These are phyloP conservation scores for Mesocentrotus franciscanus DNA, from an alignment of 53 echinoderm and acorn worm genomes.

Conservation along the genomic window DNA sequence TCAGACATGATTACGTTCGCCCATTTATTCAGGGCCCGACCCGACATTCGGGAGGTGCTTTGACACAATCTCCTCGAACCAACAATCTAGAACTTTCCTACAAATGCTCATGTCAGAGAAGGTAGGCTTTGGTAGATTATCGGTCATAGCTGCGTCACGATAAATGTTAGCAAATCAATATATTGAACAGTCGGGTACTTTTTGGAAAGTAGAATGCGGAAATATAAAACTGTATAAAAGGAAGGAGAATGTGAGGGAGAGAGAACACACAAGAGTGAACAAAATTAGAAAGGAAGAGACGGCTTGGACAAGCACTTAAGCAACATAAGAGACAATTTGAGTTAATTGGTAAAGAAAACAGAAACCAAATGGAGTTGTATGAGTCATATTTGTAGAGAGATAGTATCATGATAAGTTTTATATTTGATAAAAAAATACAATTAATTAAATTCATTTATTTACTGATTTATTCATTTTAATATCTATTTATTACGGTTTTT, in stretches of 20 bases:
- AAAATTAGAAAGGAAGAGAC: background rate
- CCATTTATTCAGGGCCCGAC: slow-evolving; percentile 7
- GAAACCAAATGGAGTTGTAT: no score
- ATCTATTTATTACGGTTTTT: no score
- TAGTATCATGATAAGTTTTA: no score
- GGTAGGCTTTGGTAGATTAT: background rate
- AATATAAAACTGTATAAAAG: background rate
- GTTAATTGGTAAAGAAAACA: no score
- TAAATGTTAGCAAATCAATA: slow-evolving; percentile 24
- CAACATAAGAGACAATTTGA: no score
- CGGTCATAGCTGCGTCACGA: background rate
- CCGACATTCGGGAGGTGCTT: background rate
- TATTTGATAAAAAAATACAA: no score
- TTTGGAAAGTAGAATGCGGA: background rate
- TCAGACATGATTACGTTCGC: slow-evolving; percentile 30
- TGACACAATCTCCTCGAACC: background rate
- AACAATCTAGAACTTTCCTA: background rate
- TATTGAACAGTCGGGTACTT: slow-evolving; percentile 13
- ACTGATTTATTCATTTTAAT: no score
- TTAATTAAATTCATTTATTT: no score
- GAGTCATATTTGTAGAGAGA: no score
- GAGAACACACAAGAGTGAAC: background rate
- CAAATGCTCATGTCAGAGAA: background rate
- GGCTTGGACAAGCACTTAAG: background rate
- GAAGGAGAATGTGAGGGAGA: background rate